Conservation (phyloP, 2,797 vertebrate genomes). For the Danio kyathit region DNA sequence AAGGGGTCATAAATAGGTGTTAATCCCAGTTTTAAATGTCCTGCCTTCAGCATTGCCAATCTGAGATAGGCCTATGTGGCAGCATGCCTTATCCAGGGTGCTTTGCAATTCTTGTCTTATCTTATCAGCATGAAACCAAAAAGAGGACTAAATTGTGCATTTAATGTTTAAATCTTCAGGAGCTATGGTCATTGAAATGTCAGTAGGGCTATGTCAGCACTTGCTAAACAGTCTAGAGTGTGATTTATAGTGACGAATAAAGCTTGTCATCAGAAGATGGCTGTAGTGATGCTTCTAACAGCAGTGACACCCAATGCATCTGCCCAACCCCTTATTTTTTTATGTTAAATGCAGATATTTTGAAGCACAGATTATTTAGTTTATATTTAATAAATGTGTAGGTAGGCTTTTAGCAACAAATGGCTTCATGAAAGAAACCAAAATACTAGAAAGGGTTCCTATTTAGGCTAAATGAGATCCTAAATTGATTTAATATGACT, state of each 20-base stretch:
- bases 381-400: not conserved
- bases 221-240: not conserved
- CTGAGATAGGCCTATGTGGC: not conserved
- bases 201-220: too few relatives aligned
- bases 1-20: not conserved
- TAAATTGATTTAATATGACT: not conserved
- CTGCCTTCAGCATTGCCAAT: not conserved
- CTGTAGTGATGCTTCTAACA: not conserved
- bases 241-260: not conserved
- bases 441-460: not conserved
- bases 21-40: not conserved
- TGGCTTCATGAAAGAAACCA: not conserved
- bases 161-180: not conserved
- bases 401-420: not conserved
- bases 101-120: not conserved
- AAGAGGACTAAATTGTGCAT: not conserved
- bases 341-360: not conserved
- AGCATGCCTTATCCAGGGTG: not conserved
- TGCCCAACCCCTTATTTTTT: not conserved
- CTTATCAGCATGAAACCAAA: not conserved
- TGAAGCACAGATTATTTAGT: not conserved
- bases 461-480: not conserved
- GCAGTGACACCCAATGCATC: not conserved
- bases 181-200: not conserved
- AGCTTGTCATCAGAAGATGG: not conserved